Evolutionary conservation across 2,888 invertebrate species (phyloP).

Genomic region (Lordiphosa andalusiaca): DNA sequence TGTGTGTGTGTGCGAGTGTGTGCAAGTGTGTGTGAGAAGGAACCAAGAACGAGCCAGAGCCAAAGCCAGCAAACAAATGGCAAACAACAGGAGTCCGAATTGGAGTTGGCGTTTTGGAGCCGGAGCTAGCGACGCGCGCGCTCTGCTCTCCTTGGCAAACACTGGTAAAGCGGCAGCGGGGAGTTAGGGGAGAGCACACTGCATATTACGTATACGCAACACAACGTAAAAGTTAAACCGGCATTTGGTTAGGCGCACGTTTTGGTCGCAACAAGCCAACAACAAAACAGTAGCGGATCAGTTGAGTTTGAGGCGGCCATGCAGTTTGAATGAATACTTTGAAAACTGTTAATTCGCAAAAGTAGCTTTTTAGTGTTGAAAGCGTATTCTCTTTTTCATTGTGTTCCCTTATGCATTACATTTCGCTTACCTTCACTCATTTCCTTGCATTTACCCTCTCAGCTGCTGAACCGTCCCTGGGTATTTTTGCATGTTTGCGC

Average conservation of each 20-base stretch:
- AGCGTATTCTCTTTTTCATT: too few relatives aligned
- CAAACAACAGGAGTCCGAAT: constrained; percentile 29
- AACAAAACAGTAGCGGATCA: constrained; percentile 18
- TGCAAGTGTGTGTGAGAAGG: constrained; percentile 23
- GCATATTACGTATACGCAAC: constrained; percentile 63
- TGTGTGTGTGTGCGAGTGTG: constrained; percentile 5
- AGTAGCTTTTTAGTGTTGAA: too few relatives aligned
- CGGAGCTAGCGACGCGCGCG: constrained; percentile 61
- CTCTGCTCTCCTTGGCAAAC: constrained; percentile 51
- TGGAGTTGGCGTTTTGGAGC: constrained; percentile 4
- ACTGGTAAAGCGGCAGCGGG: constrained; percentile 17
- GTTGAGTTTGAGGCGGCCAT: background rate
- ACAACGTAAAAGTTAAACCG: constrained; percentile 55
- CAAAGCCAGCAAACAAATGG: background rate
- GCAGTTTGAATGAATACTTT: too few relatives aligned
- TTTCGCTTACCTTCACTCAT: too few relatives aligned
- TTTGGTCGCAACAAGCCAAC: constrained; percentile 30
- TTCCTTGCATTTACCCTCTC: too few relatives aligned
- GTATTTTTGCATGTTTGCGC: constrained; percentile 24
- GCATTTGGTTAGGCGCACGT: constrained; percentile 62
- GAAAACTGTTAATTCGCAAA: too few relatives aligned
- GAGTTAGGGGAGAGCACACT: constrained; percentile 4
- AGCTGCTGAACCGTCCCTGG: constrained; percentile 25
- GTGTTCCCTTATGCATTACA: too few relatives aligned
- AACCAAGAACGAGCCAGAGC: constrained; percentile 52